A percentile compares a stretch with the other conserved stretches of the same genome.
Evolutionary conservation across 2,797 vertebrate species (phyloP).

Genomic region (Phoebastria nigripes): DNA sequence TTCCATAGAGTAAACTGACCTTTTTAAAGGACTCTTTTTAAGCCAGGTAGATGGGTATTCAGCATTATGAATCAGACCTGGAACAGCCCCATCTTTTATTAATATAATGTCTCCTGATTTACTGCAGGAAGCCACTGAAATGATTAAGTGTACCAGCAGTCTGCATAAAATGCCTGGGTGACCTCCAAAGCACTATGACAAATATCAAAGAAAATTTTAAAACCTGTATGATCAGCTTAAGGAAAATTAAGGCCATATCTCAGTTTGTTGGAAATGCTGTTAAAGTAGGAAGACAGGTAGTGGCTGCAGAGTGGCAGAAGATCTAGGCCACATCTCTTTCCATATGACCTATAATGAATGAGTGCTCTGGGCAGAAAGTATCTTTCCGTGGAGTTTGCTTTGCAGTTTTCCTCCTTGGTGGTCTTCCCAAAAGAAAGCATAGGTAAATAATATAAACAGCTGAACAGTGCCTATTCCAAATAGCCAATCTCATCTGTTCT

Average conservation of each 20-base stretch:
- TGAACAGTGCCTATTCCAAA: not conserved
- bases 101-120: constrained; percentile 55
- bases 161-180: constrained; percentile 50
- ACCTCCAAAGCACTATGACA: constrained; percentile 42
- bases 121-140: constrained; percentile 50
- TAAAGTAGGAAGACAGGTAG: constrained; percentile 2
- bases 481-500: not conserved
- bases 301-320: not conserved
- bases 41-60: not conserved
- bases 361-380: not conserved
- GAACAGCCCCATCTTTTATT: constrained; percentile 56
- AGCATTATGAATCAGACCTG: constrained; percentile 25
- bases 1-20: constrained; percentile 31
- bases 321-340: not conserved
- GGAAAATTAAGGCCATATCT: constrained; percentile 33
- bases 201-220: constrained; percentile 27
- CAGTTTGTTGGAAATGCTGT: constrained; percentile 3
- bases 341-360: not conserved
- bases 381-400: not conserved
- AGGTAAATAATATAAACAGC: not conserved
- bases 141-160: constrained; percentile 48
- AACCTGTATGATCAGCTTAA: constrained; percentile 19
- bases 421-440: not conserved
- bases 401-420: not conserved
- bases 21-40: constrained; percentile 32